Base-by-base conservation (phyloP, 2,797 vertebrate genomes). In the Sebastes oblongus region DNA sequence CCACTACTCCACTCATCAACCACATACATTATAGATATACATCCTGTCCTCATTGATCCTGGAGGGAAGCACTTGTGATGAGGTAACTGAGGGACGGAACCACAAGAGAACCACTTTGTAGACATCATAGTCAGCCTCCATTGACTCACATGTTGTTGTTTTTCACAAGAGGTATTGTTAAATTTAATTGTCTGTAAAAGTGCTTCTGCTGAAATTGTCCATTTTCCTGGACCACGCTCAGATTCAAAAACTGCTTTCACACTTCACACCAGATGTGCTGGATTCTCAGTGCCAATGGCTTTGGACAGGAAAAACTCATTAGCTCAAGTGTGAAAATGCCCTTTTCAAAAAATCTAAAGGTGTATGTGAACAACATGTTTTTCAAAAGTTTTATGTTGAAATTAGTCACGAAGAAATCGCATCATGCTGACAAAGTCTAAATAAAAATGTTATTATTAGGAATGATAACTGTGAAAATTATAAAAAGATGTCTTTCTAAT, bases 21-120 rank as follows among this genome's bases (percentile, higher is more conserved):
- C 80, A 34, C 81, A 80, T 91, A 71, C 78, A 88, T 87, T 88
- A 88, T 89, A 88, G 75, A 85, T 86, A 70, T 72, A 66, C 71
- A 62, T 82, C 67, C 84, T 89, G 85, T 73, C 66, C 80, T 85
- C 58, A 24, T 30, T 54, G 67, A 73, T 78, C 80, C 76, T 85
- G 18, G 29, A 64, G 73, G 78, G 82, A 56, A 77, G 74, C 74
- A 30, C 75, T 82, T 74, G 79, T 50, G 18, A 85, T 74, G 27
- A 64, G 27, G 22, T 24, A 56, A 75, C 9, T 61, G 22, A 75
- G 56, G 36, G 59, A 75, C 59, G 42, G 60, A 80, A 46, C 3
- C 50, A 61, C 25, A 66, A 25, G 36, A 59, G 8, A 66, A 24
- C 6, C 10, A 42, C 56, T 58, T 25, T 27, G 20, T 11, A 8